These are phyloP conservation scores for Alosa sapidissima DNA, from an alignment of 2,797 vertebrate species.

Conservation along the genomic window DNA sequence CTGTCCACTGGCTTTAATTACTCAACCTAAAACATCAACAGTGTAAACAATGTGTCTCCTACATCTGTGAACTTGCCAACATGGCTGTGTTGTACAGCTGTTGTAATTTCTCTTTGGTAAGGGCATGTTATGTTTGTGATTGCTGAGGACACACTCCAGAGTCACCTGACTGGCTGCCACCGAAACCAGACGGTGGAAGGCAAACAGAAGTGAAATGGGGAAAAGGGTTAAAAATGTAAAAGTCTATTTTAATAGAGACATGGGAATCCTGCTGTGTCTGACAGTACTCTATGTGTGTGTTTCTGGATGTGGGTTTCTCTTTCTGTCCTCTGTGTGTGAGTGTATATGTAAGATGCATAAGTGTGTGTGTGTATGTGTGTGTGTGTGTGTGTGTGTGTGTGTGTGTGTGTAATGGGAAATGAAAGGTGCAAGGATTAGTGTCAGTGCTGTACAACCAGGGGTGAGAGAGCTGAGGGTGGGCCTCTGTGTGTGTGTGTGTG, in stretches of 20 bases:
- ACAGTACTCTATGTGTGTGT: neutral
- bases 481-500: neutral
- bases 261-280: neutral
- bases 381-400: neutral
- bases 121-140: neutral
- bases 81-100: neutral
- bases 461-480: slow-evolving; percentile 13
- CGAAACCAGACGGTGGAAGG: slow-evolving; percentile 46
- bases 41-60: neutral
- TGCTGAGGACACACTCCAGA: neutral
- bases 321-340: neutral
- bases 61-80: neutral
- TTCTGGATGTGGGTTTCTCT: neutral
- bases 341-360: neutral
- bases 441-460: slow-evolving; percentile 13
- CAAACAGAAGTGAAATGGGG: slow-evolving; percentile 41
- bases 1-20: neutral
- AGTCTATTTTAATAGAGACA: neutral
- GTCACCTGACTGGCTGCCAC: slow-evolving; percentile 42
- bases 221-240: slow-evolving; percentile 16
- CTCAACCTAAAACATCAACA: neutral
- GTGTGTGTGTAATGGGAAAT: slow-evolving; percentile 14
- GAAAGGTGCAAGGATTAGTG: slow-evolving; percentile 24
- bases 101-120: neutral
- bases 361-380: no score